Evolutionary conservation across 92 coral and sea anemone genomes (phyloP).

Genomic region (Porites rus): DNA sequence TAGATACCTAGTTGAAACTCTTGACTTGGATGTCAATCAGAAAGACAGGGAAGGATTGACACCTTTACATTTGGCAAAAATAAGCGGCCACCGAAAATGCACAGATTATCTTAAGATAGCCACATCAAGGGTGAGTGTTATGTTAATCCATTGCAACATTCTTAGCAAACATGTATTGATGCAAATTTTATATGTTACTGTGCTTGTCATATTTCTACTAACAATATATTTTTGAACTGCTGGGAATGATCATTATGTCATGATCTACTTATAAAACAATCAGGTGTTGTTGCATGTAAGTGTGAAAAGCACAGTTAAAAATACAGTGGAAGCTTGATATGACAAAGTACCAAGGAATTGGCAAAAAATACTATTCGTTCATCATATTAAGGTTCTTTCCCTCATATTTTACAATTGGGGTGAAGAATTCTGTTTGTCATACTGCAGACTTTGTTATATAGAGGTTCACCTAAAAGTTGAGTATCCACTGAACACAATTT

Average conservation of each 20-base stretch:
- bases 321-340: too few relatives aligned
- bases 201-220: background rate
- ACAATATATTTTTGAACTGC: background rate
- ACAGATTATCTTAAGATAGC: constrained; percentile 75
- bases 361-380: too few relatives aligned
- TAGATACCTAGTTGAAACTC: constrained; percentile 70
- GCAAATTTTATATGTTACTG: background rate
- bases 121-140: constrained; percentile 65
- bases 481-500: too few relatives aligned
- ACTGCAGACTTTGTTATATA: too few relatives aligned
- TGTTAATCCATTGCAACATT: background rate
- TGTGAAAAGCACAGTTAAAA: too few relatives aligned
- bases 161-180: background rate
- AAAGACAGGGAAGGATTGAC: constrained; percentile 61
- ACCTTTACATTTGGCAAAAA: constrained; percentile 73
- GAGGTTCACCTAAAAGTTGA: too few relatives aligned
- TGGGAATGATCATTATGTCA: background rate
- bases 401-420: too few relatives aligned
- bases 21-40: constrained; percentile 58
- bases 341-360: too few relatives aligned
- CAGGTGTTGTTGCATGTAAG: too few relatives aligned
- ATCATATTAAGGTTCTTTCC: too few relatives aligned
- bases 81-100: constrained; percentile 70
- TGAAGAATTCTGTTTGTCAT: too few relatives aligned
- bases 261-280: too few relatives aligned